Percentiles rank a stretch among this genome's conserved stretches.
phyloP scores from a whole-genome alignment of 2,113 vertebrate species.

The Eulacestoma nigropectus region DNA sequence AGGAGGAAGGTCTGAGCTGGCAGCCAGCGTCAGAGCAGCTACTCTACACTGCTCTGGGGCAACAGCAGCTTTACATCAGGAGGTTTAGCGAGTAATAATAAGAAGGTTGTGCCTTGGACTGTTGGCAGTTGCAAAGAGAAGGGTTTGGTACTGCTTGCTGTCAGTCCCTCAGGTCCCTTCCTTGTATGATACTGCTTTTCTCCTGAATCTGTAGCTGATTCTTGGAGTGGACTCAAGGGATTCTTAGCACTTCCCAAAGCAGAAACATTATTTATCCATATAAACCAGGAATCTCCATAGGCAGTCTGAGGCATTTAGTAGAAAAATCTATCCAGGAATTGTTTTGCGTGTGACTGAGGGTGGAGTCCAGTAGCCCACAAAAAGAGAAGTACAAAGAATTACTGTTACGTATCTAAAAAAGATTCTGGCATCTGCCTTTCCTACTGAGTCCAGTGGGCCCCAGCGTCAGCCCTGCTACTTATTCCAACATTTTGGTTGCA shows the following conservation, averaged over 20 bases:
- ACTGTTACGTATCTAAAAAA: slow-evolving; percentile 39
- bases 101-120: background rate
- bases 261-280: background rate
- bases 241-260: background rate
- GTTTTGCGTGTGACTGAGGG: background rate
- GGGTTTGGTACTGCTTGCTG: background rate
- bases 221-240: background rate
- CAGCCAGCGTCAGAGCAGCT: background rate
- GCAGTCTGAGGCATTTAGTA: background rate
- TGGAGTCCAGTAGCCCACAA: background rate
- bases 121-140: background rate
- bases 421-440: background rate
- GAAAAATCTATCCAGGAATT: slow-evolving; percentile 30
- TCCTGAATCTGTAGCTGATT: background rate
- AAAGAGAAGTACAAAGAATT: slow-evolving; percentile 28
- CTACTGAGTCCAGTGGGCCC: background rate
- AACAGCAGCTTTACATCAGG: background rate
- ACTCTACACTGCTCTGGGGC: background rate
- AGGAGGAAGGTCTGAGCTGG: background rate
- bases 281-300: background rate
- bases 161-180: background rate
- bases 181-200: background rate
- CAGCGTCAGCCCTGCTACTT: background rate
- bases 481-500: background rate
- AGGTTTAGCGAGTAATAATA: background rate